Evolutionary conservation across 2,113 vertebrate species (phyloP).

Genomic region (Oxygymnocypris stewartii): DNA sequence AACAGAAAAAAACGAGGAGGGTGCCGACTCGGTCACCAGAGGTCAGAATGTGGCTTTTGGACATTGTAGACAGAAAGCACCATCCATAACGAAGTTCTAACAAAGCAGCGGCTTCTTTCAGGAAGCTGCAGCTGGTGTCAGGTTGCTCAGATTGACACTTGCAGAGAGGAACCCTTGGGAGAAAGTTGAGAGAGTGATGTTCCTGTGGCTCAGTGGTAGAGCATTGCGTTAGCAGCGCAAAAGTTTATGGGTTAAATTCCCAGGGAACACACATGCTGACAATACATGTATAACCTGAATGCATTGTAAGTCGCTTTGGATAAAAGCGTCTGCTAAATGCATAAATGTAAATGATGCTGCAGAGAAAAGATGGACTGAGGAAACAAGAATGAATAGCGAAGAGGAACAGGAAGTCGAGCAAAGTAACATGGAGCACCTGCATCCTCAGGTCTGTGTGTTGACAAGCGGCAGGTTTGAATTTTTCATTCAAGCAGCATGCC

Average conservation of each 20-base stretch:
- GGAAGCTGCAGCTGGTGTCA: conserved; percentile 13
- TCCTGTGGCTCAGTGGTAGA: too few species aligned
- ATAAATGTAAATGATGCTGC: not conserved
- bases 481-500: not conserved
- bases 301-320: too few species aligned
- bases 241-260: too few species aligned
- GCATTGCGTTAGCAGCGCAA: too few species aligned
- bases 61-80: not conserved
- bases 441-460: not conserved
- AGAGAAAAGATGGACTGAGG: not conserved
- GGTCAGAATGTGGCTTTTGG: conserved; percentile 14
- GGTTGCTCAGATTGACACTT: conserved; percentile 3
- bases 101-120: conserved; percentile 2
- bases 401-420: not conserved
- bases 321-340: too few species aligned
- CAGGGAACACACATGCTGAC: too few species aligned
- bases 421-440: not conserved
- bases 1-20: not conserved
- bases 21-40: not conserved
- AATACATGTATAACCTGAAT: too few species aligned
- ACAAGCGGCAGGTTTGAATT: not conserved
- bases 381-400: not conserved
- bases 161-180: not conserved
- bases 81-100: not conserved
- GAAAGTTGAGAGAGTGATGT: not conserved